Conservation (phyloP, 2,888 invertebrate species). For the Amiota communis region DNA sequence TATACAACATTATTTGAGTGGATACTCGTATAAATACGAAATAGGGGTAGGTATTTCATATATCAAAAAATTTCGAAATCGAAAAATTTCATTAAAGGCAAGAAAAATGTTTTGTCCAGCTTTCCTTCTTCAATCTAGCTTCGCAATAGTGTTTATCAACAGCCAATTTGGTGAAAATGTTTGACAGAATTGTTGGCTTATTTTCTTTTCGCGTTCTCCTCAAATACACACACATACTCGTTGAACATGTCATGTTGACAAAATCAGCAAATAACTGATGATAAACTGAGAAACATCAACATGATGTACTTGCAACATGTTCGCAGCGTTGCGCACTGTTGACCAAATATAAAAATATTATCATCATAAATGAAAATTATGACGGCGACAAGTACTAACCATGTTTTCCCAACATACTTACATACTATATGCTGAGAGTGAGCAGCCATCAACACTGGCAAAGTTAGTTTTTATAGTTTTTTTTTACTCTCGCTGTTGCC, state of each 20-base stretch:
- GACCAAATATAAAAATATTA: conserved; percentile 62
- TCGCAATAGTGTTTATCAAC: too few species aligned
- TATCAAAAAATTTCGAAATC: background rate
- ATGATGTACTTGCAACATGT: conserved; percentile 17
- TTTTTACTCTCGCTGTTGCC: background rate
- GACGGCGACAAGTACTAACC: conserved; percentile 29
- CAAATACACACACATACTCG: too few species aligned
- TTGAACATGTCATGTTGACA: background rate
- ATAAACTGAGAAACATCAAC: background rate
- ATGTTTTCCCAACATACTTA: conserved; percentile 18
- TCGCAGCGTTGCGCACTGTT: conserved; percentile 59
- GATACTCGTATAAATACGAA: too few species aligned
- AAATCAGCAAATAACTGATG: conserved; percentile 31
- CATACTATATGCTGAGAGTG: conserved; percentile 13
- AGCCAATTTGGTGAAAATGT: conserved; percentile 8
- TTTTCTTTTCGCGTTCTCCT: conserved; percentile 1
- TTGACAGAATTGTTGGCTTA: conserved; percentile 7
- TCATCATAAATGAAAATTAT: conserved; percentile 55
- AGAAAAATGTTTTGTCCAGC: too few species aligned
- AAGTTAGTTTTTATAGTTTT: background rate
- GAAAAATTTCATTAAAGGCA: background rate
- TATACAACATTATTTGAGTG: background rate
- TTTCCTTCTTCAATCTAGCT: too few species aligned
- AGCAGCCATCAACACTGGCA: background rate
- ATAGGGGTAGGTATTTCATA: too few species aligned